A percentile compares a stretch with the other conserved stretches of the same genome.
These are phyloP conservation scores for Gymnoscelis rufifasciata DNA, from an alignment of 2,888 invertebrate species.

Conservation along the genomic window DNA sequence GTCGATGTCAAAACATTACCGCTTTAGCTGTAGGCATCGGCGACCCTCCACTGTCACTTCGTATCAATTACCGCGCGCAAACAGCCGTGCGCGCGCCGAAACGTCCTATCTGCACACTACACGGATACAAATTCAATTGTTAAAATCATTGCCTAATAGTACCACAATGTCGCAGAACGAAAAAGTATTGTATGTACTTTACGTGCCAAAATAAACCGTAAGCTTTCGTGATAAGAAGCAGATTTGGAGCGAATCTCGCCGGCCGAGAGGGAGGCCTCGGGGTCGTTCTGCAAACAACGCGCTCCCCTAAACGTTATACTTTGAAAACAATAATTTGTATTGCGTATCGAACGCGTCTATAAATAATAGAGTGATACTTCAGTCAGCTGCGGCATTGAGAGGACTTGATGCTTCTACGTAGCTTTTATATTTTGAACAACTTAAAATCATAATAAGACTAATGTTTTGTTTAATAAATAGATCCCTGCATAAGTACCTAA, in stretches of 20 bases:
- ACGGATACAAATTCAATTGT: conserved; percentile 75
- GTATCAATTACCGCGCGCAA: conserved; percentile 79
- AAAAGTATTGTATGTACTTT: conserved; percentile 52
- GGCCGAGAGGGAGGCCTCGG: conserved; percentile 52
- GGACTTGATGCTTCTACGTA: conserved; percentile 42
- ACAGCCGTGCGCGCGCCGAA: conserved; percentile 59
- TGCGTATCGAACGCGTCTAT: conserved; percentile 78
- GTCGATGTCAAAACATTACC: conserved; percentile 76
- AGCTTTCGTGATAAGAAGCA: conserved; percentile 46
- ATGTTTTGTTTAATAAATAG: no score
- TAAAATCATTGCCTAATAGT: conserved; percentile 74
- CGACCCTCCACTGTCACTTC: conserved; percentile 76
- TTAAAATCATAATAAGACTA: neutral
- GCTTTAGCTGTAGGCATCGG: conserved; percentile 64
- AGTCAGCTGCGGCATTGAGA: conserved; percentile 51
- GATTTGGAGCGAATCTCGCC: conserved; percentile 43
- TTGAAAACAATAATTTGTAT: conserved; percentile 80
- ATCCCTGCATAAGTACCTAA: no score
- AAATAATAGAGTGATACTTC: conserved; percentile 78
- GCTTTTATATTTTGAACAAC: no score
- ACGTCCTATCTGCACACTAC: conserved; percentile 63
- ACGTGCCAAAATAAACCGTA: conserved; percentile 50
- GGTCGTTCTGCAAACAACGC: conserved; percentile 74
- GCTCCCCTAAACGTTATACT: conserved; percentile 79
- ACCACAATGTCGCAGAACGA: conserved; percentile 51